Evolutionary conservation across 2,888 invertebrate genomes (phyloP), one percentile per base, ranked within the genome.

Genomic region (Drosophila fulvimacula): DNA sequence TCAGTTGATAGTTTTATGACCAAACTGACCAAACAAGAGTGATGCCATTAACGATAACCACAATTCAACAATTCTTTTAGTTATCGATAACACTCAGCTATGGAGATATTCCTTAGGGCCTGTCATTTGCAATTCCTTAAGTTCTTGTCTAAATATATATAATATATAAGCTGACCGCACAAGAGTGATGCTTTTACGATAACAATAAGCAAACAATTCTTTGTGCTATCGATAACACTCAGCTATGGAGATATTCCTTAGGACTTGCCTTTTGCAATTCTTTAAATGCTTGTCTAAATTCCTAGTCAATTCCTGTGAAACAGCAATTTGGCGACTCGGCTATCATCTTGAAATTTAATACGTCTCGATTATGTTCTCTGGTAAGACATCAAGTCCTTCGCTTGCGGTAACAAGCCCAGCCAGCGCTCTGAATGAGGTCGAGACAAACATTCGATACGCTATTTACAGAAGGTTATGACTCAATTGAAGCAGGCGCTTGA

Each of bases 281-380:
- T n/a, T n/a, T n/a, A n/a, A n/a, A n/a, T n/a, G n/a, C n/a, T n/a
- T n/a, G n/a, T n/a, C n/a, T n/a, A 24, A 44, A 15, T 15, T 15
- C 15, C 15, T 3, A 7, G 15, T 24, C 42, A 7, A 13, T 15
- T 15, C 13, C 3, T 42, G 21, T 3, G 6, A 13, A 41, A 6
- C 19, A 41, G 19, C 41, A 19, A 42, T 21, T 42, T 15, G 7
- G 19, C 42, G 9, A 9, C 24, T 44, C 46, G 4, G 44, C 15
- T 5, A 9, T 24, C 46, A 30, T n/a, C 46, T 27, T 46, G 24
- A 46, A 27, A 46, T n/a, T 5, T 17, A 21, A 17, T 11, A 17
- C n/a, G 27, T 30, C 46, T 46, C 27, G 46, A 46, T 46, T 27
- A 27, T 46, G 46, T n/a, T 46, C 46, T 46, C 27, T 4, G 44